Conservation (phyloP, 2,888 invertebrate genomes). For the Parasteatoda lunata region DNA sequence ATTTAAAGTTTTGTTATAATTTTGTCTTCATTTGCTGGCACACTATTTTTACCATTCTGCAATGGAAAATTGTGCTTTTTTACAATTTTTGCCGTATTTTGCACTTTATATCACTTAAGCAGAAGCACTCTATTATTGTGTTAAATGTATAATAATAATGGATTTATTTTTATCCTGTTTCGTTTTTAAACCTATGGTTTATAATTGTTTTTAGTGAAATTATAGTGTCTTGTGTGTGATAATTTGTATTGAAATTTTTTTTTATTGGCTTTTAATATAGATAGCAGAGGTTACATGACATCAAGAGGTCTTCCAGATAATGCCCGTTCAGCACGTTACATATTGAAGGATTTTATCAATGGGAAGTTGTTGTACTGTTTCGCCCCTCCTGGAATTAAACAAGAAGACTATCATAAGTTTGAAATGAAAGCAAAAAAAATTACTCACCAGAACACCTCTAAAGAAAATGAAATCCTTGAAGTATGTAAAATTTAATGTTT, state of each 20-base stretch:
- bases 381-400: slow-evolving; percentile 84
- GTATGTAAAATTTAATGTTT: not conserved
- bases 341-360: slow-evolving; percentile 93
- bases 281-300: slow-evolving; percentile 97
- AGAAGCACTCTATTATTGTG: no score
- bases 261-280: slow-evolving; percentile 76
- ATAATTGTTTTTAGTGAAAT: no score
- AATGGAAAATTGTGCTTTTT: no score
- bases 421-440: slow-evolving; percentile 26
- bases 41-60: no score
- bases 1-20: no score
- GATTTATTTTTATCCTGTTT: no score
- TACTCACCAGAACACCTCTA: not conserved
- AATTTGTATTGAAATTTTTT: not conserved
- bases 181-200: no score
- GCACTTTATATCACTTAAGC: no score
- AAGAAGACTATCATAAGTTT: slow-evolving; percentile 78
- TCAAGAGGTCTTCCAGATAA: slow-evolving; percentile 93
- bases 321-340: slow-evolving; percentile 88
- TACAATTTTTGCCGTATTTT: no score
- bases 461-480: slow-evolving; percentile 4
- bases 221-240: no score
- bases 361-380: slow-evolving; percentile 89
- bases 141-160: no score
- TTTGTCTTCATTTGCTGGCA: no score